phyloP scores from a whole-genome alignment of 1,140 invertebrate genomes.

The Catajapyx aquilonaris region DNA sequence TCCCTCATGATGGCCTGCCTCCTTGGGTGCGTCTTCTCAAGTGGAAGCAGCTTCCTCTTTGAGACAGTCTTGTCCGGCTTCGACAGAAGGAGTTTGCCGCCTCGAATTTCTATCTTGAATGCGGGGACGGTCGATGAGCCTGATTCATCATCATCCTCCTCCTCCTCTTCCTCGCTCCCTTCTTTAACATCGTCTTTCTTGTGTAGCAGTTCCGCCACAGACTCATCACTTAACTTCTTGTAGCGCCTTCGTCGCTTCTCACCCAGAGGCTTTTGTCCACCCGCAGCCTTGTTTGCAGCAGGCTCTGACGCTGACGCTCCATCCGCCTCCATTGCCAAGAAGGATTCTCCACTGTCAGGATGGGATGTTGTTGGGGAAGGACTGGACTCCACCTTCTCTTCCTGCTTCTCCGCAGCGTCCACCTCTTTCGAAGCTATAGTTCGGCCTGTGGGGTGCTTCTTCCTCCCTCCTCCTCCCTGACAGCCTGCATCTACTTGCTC shows the following conservation, averaged over 20 bases:
- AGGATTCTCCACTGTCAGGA: conserved; percentile 1
- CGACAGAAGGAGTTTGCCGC: conserved; percentile 46
- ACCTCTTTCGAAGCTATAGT: background rate
- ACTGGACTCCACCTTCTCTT: conserved; percentile 1
- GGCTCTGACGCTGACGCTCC: conserved; percentile 3
- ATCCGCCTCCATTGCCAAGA: conserved; percentile 3
- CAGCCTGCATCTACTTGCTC: conserved; percentile 8
- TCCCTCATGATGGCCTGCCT: conserved; percentile 4
- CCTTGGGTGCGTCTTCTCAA: conserved; percentile 7
- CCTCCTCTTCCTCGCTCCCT: conserved; percentile 6
- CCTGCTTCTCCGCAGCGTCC: background rate
- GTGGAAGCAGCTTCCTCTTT: conserved; percentile 1
- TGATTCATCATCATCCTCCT: conserved; percentile 6
- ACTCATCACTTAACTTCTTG: conserved; percentile 11
- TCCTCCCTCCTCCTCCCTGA: conserved; percentile 12
- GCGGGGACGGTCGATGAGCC: conserved; percentile 14
- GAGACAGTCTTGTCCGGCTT: conserved; percentile 26
- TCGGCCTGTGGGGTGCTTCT: no score
- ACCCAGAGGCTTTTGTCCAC: conserved; percentile 12
- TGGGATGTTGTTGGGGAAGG: background rate
- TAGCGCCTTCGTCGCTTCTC: conserved; percentile 12
- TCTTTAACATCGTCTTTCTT: no score
- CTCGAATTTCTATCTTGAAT: conserved; percentile 45
- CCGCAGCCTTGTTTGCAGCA: conserved; percentile 8
- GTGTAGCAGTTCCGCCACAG: no score